Evolutionary conservation across 2,797 vertebrate genomes (phyloP).

Genomic region (Semotilus atromaculatus): DNA sequence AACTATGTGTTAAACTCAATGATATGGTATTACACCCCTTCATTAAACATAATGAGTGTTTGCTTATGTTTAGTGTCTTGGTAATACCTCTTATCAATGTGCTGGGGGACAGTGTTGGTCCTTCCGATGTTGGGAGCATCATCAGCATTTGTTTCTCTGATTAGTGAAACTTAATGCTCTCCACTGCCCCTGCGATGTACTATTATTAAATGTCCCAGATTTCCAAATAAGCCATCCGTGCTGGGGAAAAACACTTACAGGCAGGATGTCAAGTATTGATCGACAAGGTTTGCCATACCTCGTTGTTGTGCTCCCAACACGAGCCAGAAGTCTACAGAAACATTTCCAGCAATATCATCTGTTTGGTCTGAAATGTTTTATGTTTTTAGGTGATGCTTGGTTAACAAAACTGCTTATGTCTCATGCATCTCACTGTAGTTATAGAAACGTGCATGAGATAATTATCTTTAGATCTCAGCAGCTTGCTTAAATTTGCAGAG

Average conservation of each 20-base stretch:
- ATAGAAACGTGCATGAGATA: neutral
- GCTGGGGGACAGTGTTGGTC: neutral
- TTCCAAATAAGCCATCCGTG: slow-evolving; percentile 59
- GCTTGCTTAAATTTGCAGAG: neutral
- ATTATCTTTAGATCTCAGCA: slow-evolving; percentile 1
- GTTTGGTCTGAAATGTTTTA: neutral
- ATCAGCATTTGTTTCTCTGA: slow-evolving; percentile 50
- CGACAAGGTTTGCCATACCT: slow-evolving; percentile 52
- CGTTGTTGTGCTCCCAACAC: slow-evolving; percentile 54
- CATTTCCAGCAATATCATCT: slow-evolving; percentile 24
- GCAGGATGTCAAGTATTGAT: slow-evolving; percentile 65
- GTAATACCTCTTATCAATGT: neutral
- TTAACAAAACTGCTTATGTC: neutral
- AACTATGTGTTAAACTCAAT: neutral
- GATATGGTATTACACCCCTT: neutral
- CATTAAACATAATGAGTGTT: neutral
- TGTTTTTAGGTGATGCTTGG: neutral
- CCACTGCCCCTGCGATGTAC: slow-evolving; percentile 55
- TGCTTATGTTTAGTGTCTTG: neutral
- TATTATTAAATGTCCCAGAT: slow-evolving; percentile 70
- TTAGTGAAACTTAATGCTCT: slow-evolving; percentile 62
- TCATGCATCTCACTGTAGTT: neutral
- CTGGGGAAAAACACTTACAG: slow-evolving; percentile 56
- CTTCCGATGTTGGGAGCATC: slow-evolving; percentile 27
- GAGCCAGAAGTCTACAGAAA: slow-evolving; percentile 33